Percentiles rank a stretch among this genome's conserved stretches.
Conservation (phyloP, 2,797 vertebrate species). For the Diglossa cyanea region DNA sequence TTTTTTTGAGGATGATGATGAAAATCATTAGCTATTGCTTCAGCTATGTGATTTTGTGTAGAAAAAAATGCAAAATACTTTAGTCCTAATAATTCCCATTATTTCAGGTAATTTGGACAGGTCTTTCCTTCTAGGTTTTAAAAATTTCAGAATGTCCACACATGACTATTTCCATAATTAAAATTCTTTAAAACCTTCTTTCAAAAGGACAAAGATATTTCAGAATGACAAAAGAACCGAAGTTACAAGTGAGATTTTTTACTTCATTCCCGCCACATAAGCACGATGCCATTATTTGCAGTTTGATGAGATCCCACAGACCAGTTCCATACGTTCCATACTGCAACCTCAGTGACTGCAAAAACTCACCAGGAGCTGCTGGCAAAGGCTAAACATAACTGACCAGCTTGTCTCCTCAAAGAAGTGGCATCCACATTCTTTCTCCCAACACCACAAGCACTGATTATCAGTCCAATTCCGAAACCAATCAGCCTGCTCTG, state of each 20-base stretch:
- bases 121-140: rapidly evolving
- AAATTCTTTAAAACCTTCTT: not conserved
- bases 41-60: not conserved
- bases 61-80: not conserved
- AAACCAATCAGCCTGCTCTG: not conserved
- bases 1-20: not conserved
- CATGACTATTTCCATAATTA: not conserved
- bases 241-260: not conserved
- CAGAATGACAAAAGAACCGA: not conserved
- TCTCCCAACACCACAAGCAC: not conserved
- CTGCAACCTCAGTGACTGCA: not conserved
- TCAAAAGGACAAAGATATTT: not conserved
- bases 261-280: not conserved
- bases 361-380: not conserved
- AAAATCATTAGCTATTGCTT: not conserved
- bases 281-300: rapidly evolving
- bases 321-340: rapidly evolving
- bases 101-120: not conserved
- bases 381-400: not conserved
- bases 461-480: not conserved
- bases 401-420: not conserved
- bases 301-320: not conserved
- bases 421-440: not conserved
- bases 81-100: not conserved
- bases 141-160: not conserved